phyloP scores from a whole-genome alignment of 1,140 invertebrate species.

The Hydropsyche tenuis region DNA sequence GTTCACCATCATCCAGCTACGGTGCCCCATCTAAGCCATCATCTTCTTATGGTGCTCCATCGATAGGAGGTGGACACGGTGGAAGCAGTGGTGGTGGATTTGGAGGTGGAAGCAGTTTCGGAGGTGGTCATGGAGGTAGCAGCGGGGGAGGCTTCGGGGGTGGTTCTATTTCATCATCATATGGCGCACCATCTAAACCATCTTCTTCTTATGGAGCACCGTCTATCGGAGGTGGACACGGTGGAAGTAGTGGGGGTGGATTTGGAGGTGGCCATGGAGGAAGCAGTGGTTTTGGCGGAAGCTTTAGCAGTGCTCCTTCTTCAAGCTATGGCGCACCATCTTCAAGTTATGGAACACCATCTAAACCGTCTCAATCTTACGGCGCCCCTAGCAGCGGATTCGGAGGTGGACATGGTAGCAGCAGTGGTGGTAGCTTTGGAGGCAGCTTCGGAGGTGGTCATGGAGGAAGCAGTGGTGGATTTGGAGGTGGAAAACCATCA shows the following conservation, averaged over 20 bases:
- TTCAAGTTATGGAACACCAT: conserved; percentile 57
- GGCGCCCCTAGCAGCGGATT: conserved; percentile 54
- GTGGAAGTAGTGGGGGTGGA: conserved; percentile 51
- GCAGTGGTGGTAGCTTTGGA: conserved; percentile 36
- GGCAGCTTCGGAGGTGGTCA: conserved; percentile 40
- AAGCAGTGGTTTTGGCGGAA: conserved; percentile 38
- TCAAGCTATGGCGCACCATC: conserved; percentile 49
- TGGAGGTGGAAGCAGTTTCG: no score
- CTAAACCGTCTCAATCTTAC: conserved; percentile 57
- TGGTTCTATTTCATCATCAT: conserved; percentile 51
- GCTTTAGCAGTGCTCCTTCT: conserved; percentile 48
- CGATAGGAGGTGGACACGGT: conserved; percentile 51
- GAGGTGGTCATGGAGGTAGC: conserved; percentile 52
- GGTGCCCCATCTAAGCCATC: conserved; percentile 55
- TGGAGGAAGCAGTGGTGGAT: conserved; percentile 50
- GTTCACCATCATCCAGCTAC: conserved; percentile 55
- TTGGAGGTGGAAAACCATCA: conserved; percentile 38
- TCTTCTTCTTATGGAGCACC: conserved; percentile 58
- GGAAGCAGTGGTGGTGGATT: conserved; percentile 52
- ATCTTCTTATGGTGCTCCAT: conserved; percentile 42
- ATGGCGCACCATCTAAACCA: conserved; percentile 55
- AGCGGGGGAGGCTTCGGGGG: conserved; percentile 54
- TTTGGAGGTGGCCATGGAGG: conserved; percentile 52
- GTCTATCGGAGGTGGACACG: conserved; percentile 52
- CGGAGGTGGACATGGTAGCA: conserved; percentile 44